Base-by-base conservation (phyloP, 2,113 vertebrate species). In the Xiphophorus couchianus region DNA sequence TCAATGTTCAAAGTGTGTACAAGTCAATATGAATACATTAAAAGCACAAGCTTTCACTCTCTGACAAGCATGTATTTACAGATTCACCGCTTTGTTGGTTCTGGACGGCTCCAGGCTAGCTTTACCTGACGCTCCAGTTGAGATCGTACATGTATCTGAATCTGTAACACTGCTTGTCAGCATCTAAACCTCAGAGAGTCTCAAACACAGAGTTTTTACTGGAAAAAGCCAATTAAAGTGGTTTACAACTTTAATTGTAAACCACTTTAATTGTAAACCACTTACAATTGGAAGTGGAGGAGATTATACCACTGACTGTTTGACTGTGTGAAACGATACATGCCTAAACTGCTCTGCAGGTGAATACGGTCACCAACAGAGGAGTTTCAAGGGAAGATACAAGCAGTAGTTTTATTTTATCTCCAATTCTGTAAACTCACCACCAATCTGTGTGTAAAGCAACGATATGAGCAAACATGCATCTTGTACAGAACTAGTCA, bases 41-140 rank as follows among this genome's bases (percentile, higher is more conserved):
- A 73, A 58, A 58, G 84, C 0, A 0, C 8, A 39, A 71, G 54
- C 69, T 76, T 76, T 81, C 63, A 58, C 25, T 51, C 27, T 19
- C 31, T 39, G 73, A 63, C 9, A 64, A 31, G 25, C 31, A 63
- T 39, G 29, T 0, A 64, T 48, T 83, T 48, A 84, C 71, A 80
- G 75, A 71, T 76, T 65, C 77, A 66, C 69, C 70, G 64, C 27
- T 17, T 42, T 62, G 63, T 51, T 17, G 10, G 31, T 62, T 68
- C 63, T 76, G 74, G 80, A 64, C 42, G 42, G 48, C 83, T 76
- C 17, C 48, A 39, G 80, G 63, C 19, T 74, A 62, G 69, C 61
- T 54, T 62, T 14, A 48, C 25, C 58, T 3, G 17, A 67, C 19
- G 44, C 66, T 77, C 51, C 71, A 58, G 30, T 39, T 25, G 37